Evolutionary conservation across 2,888 invertebrate species (phyloP).

Genomic region (Papilio elwesi): DNA sequence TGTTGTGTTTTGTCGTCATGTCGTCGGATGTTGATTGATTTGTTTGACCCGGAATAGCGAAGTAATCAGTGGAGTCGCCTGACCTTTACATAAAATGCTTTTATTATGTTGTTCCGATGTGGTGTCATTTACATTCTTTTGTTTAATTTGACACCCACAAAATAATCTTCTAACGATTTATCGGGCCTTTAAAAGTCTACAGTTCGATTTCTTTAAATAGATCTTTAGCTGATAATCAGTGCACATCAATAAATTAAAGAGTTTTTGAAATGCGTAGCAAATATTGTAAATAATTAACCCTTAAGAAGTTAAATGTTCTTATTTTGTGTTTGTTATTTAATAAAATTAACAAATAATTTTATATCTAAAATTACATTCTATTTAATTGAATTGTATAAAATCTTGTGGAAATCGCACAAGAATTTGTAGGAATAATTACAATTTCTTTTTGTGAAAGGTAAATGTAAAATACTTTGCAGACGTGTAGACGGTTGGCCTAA

Average conservation of each 20-base stretch:
- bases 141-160: slow-evolving; percentile 4
- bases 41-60: slow-evolving; percentile 44
- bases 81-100: slow-evolving; percentile 26
- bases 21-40: slow-evolving; percentile 47
- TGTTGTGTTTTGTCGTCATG: slow-evolving; percentile 42
- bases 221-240: background rate
- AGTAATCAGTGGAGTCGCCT: slow-evolving; percentile 43
- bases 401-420: background rate
- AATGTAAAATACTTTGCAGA: slow-evolving; percentile 14
- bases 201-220: background rate
- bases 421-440: background rate
- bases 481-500: slow-evolving; percentile 23
- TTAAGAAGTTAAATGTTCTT: too few relatives aligned
- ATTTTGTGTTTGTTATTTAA: too few relatives aligned
- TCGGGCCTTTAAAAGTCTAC: background rate
- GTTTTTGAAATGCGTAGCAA: too few relatives aligned
- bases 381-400: too few relatives aligned
- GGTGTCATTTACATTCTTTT: background rate
- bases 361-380: too few relatives aligned
- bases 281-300: too few relatives aligned
- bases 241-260: too few relatives aligned
- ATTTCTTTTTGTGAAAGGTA: background rate
- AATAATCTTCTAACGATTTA: background rate
- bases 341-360: too few relatives aligned
- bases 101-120: background rate